A percentile compares a stretch with the other conserved stretches of the same genome.
phyloP scores from a whole-genome alignment of 2,797 vertebrate genomes.

The Paguma larvata region DNA sequence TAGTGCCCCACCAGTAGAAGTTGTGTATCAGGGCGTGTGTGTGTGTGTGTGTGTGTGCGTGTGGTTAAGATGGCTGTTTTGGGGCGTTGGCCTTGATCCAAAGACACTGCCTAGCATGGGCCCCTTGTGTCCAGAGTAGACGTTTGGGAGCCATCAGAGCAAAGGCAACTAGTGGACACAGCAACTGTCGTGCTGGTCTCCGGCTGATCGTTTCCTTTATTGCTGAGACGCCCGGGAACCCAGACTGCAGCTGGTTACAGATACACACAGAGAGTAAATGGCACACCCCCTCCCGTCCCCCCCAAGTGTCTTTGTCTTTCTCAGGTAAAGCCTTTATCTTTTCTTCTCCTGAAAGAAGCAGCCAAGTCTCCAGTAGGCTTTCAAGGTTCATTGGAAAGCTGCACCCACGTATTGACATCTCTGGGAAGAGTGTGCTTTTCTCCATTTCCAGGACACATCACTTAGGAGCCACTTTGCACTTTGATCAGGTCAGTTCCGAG shows the following conservation, averaged over 20 bases:
- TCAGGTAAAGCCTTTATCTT: constrained; percentile 15
- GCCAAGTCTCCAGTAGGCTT: constrained; percentile 15
- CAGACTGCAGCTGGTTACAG: not conserved
- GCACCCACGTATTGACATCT: not conserved
- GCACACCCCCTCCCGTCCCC: too few relatives aligned
- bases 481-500: constrained; percentile 23
- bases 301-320: not conserved
- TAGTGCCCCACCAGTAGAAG: not conserved
- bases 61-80: not conserved
- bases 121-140: not conserved
- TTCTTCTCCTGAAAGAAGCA: not conserved
- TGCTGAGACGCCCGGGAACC: not conserved
- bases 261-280: not conserved
- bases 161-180: not conserved
- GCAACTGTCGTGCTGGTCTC: not conserved
- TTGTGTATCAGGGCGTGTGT: not conserved
- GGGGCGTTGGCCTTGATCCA: not conserved
- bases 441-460: constrained; percentile 15
- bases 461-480: constrained; percentile 33
- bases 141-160: constrained; percentile 1
- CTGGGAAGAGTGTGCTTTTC: not conserved
- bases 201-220: not conserved
- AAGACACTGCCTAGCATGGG: not conserved
- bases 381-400: not conserved
- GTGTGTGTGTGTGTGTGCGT: not conserved